A percentile compares a stretch with the other conserved stretches of the same genome.
These are phyloP conservation scores for Furcula furcula DNA, from an alignment of 2,888 invertebrate genomes.

Conservation along the genomic window DNA sequence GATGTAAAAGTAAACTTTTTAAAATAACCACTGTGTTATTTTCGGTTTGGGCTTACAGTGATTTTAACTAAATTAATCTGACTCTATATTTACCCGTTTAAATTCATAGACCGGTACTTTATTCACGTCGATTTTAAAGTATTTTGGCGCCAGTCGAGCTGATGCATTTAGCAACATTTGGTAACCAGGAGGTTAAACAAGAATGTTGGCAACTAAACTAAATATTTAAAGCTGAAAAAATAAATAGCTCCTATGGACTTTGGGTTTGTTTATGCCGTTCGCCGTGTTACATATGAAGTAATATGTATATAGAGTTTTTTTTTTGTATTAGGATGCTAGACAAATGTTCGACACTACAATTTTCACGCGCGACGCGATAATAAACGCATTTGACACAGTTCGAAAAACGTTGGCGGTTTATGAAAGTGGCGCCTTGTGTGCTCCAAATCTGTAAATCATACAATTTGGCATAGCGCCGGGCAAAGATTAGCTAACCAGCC, in stretches of 20 bases:
- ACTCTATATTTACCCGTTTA: constrained; percentile 1
- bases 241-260: constrained; percentile 5
- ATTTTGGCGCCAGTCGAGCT: constrained; percentile 23
- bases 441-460: constrained; percentile 63
- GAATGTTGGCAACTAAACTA: constrained; percentile 13
- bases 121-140: constrained; percentile 9
- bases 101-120: constrained; percentile 4
- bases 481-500: constrained; percentile 38
- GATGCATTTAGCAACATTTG: constrained; percentile 13
- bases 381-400: constrained; percentile 55
- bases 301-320: constrained; percentile 7
- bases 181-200: constrained; percentile 19
- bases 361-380: constrained; percentile 28
- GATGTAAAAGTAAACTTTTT: too few relatives aligned
- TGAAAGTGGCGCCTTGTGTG: constrained; percentile 61
- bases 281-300: constrained; percentile 1
- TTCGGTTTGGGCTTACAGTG: too few relatives aligned
- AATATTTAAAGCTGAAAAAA: constrained; percentile 21
- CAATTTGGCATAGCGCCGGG: constrained; percentile 67
- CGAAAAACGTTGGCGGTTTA: constrained; percentile 46
- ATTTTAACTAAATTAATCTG: too few relatives aligned
- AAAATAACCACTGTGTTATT: too few relatives aligned
- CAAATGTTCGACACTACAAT: constrained; percentile 17
- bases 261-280: background rate
- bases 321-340: constrained; percentile 18